Percentiles rank a stretch among this genome's conserved stretches.
Evolutionary conservation across 2,113 vertebrate species (phyloP).

Genomic region (Gobio gobio): DNA sequence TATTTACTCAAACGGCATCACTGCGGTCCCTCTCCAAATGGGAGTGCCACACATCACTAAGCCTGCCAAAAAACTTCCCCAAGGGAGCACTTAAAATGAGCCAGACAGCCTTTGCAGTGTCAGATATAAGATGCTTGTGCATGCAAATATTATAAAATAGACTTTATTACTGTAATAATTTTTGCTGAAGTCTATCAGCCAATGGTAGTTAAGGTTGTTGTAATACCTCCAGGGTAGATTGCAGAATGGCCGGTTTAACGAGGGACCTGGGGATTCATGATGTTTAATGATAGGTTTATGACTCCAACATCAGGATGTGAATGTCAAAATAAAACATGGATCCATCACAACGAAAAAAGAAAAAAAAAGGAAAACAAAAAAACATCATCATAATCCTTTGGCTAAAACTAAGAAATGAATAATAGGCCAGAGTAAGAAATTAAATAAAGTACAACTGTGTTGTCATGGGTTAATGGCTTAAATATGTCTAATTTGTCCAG

Average conservation of each 20-base stretch:
- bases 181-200: constrained; percentile 69
- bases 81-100: constrained; percentile 66
- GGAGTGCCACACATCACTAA: constrained; percentile 50
- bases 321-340: constrained; percentile 67
- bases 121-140: constrained; percentile 71
- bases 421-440: constrained; percentile 52
- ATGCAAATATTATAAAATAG: constrained; percentile 74
- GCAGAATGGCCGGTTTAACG: constrained; percentile 64
- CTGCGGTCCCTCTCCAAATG: constrained; percentile 55
- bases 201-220: constrained; percentile 71
- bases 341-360: constrained; percentile 59
- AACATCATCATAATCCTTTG: constrained; percentile 60
- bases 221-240: constrained; percentile 67
- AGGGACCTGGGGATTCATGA: constrained; percentile 70
- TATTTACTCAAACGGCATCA: constrained; percentile 56
- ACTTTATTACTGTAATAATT: constrained; percentile 79
- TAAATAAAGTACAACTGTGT: constrained; percentile 46
- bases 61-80: constrained; percentile 65
- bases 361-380: constrained; percentile 40
- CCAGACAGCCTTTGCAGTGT: constrained; percentile 70
- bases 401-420: constrained; percentile 48
- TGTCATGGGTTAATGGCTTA: constrained; percentile 52
- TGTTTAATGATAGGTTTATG: constrained; percentile 79
- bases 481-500: constrained; percentile 52
- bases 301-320: constrained; percentile 63